Percentiles rank a stretch among this genome's conserved stretches.
These are phyloP conservation scores for Venustaconcha ellipsiformis DNA, from an alignment of 1,140 invertebrate species.

Conservation along the genomic window DNA sequence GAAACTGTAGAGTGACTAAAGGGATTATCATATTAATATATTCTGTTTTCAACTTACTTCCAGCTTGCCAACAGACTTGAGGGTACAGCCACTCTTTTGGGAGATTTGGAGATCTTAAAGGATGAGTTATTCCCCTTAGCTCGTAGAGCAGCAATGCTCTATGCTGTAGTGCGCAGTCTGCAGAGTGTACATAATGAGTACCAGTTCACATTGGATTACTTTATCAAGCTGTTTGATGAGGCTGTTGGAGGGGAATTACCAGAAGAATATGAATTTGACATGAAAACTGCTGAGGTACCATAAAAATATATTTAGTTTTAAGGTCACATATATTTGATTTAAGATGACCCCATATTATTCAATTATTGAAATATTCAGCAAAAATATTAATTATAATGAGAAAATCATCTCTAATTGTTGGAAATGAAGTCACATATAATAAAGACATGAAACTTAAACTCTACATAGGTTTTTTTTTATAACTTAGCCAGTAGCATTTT, in stretches of 20 bases:
- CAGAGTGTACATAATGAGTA: slow-evolving; percentile 60
- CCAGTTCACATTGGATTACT: slow-evolving; percentile 62
- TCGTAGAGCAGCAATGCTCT: slow-evolving; percentile 62
- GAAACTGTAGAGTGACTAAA: too few species aligned
- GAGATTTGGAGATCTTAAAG: slow-evolving; percentile 58
- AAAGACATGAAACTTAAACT: too few species aligned
- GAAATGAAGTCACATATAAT: too few species aligned
- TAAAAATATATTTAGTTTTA: too few species aligned
- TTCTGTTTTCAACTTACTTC: neutral
- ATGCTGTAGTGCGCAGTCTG: slow-evolving; percentile 54
- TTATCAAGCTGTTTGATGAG: slow-evolving; percentile 64
- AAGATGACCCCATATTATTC: too few species aligned
- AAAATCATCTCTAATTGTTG: too few species aligned
- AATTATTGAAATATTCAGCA: too few species aligned
- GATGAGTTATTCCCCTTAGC: slow-evolving; percentile 66
- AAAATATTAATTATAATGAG: too few species aligned
- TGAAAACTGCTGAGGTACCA: slow-evolving; percentile 39
- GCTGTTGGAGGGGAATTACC: slow-evolving; percentile 60
- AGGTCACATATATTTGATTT: too few species aligned
- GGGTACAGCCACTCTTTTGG: slow-evolving; percentile 48
- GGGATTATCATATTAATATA: too few species aligned
- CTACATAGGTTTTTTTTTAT: too few species aligned
- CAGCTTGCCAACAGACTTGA: slow-evolving; percentile 56
- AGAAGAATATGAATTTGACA: slow-evolving; percentile 39
- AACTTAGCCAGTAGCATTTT: too few species aligned